A percentile compares a stretch with the other conserved stretches of the same genome.
Conservation (phyloP, 2,888 invertebrate species). For the Mimumesa dahlbomi region DNA sequence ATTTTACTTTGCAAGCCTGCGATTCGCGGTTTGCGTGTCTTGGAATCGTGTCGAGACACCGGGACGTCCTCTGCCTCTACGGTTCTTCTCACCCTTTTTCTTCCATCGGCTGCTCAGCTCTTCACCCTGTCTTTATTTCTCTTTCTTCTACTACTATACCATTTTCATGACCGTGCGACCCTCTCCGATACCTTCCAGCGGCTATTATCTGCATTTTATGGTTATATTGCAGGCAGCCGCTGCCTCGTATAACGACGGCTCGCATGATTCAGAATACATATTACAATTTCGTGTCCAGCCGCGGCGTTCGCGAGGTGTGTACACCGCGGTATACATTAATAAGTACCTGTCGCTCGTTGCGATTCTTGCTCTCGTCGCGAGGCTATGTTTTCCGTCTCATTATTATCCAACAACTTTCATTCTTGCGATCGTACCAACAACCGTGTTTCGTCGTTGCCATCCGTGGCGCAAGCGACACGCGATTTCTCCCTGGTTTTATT, state of each 20-base stretch:
- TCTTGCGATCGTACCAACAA: constrained; percentile 9
- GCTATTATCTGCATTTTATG: constrained; percentile 80
- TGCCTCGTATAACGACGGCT: constrained; percentile 69
- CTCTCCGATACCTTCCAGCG: constrained; percentile 69
- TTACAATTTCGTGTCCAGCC: constrained; percentile 73
- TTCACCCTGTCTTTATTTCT: constrained; percentile 38
- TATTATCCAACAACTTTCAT: no score
- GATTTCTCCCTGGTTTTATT: constrained; percentile 33
- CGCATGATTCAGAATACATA: constrained; percentile 71
- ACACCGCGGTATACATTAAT: constrained; percentile 1
- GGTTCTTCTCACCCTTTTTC: constrained; percentile 16
- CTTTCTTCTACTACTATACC: constrained; percentile 31
- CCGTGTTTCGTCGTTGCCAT: constrained; percentile 12
- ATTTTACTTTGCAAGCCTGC: neutral
- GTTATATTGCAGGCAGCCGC: constrained; percentile 78
- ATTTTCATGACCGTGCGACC: constrained; percentile 65
- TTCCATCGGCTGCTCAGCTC: constrained; percentile 7
- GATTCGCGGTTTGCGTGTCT: neutral
- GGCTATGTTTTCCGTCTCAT: no score
- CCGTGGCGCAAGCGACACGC: neutral
- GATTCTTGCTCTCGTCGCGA: constrained; percentile 21
- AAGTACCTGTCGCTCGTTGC: no score
- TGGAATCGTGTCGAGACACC: neutral
- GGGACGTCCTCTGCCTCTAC: neutral
- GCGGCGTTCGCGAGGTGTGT: constrained; percentile 20